Base-by-base conservation (phyloP, 2,113 vertebrate species). In the Myiozetetes cayanensis region DNA sequence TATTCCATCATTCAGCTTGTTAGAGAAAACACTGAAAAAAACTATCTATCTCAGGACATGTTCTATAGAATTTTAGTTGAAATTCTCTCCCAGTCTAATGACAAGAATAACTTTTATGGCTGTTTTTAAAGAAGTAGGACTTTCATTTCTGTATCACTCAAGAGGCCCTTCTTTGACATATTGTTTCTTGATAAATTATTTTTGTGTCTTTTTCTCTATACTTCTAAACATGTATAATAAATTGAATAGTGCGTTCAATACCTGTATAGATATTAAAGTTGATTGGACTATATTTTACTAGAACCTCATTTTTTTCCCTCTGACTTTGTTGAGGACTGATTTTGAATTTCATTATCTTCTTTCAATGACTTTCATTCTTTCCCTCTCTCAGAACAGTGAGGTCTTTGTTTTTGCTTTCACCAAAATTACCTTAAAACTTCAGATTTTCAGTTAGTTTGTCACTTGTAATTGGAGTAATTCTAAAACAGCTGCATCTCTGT, bases 231-330 rank as follows among this genome's bases (percentile, higher is more conserved):
- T 14, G 1, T 52, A 15, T 9, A 30, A 80, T 47, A 67, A 75
- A 91, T 67, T 79, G 6, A 9, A 58, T 27, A 7, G 1, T 47
- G 71, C 82, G 2, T 66, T 24, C 43, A 78, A 49, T n/a, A 33
- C 35, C 5, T 35, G 2, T 62, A 37, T 41, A 43, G 17, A 63
- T 65, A 50, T 44, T 63, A 65, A 59, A 80, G 9, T 28, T 56
- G 8, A 49, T 44, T 62, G 1, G 37, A 4, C 11, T 89, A 43
- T 12, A 50, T 77, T 85, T 85, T 61, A 37, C 4, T 17, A 55
- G 31, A 70, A 33, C 1, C 0, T 33, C 2, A 0, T 33, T 67
- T 31, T 52, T 20, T 8, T 10, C 24, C 9, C 7, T 52, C 12
- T 9, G 6, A 58, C 4, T 30, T 58, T 91, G 4, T 9, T 71